Percentiles rank a stretch among this genome's conserved stretches.
phyloP scores from a whole-genome alignment of 2,888 invertebrate species.

The Metalampra italica region DNA sequence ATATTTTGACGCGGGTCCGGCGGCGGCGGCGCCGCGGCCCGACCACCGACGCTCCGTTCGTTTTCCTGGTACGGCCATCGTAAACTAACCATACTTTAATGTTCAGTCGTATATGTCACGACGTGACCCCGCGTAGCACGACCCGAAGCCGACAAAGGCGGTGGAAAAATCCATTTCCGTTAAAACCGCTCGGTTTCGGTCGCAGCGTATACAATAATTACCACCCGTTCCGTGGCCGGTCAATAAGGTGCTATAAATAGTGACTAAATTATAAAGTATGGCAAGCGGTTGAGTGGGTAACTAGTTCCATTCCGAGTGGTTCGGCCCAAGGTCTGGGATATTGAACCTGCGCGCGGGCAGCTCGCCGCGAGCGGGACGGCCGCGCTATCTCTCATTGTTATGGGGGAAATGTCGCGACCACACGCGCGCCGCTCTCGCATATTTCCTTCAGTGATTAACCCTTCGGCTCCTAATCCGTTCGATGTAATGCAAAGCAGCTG shows the following conservation, averaged over 20 bases:
- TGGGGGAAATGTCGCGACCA: slow-evolving; percentile 70
- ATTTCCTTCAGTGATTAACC: slow-evolving; percentile 44
- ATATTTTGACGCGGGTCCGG: slow-evolving; percentile 25
- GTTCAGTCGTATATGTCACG: slow-evolving; percentile 53
- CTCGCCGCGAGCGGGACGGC: slow-evolving; percentile 68
- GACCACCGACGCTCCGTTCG: slow-evolving; percentile 70
- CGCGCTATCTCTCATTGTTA: slow-evolving; percentile 74
- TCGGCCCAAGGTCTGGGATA: slow-evolving; percentile 73
- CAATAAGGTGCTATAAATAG: slow-evolving; percentile 55
- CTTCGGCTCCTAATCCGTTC: slow-evolving; percentile 53
- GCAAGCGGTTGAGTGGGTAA: slow-evolving; percentile 57
- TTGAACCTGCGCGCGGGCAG: slow-evolving; percentile 71
- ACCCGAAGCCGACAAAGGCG: slow-evolving; percentile 45
- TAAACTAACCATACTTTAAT: slow-evolving; percentile 65
- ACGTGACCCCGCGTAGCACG: slow-evolving; percentile 46
- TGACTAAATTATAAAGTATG: slow-evolving; percentile 52
- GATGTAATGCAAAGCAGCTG: slow-evolving; percentile 61
- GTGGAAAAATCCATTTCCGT: slow-evolving; percentile 51
- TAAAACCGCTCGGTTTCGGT: slow-evolving; percentile 20
- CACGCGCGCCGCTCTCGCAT: slow-evolving; percentile 49
- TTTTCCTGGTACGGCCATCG: slow-evolving; percentile 72
- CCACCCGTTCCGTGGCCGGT: slow-evolving; percentile 33
- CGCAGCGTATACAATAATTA: slow-evolving; percentile 13
- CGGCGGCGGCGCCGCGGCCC: slow-evolving; percentile 36
- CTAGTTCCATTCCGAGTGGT: slow-evolving; percentile 62